These are phyloP conservation scores for Hirundichthys speculiger DNA, from an alignment of 2,113 vertebrate species.

Conservation along the genomic window DNA sequence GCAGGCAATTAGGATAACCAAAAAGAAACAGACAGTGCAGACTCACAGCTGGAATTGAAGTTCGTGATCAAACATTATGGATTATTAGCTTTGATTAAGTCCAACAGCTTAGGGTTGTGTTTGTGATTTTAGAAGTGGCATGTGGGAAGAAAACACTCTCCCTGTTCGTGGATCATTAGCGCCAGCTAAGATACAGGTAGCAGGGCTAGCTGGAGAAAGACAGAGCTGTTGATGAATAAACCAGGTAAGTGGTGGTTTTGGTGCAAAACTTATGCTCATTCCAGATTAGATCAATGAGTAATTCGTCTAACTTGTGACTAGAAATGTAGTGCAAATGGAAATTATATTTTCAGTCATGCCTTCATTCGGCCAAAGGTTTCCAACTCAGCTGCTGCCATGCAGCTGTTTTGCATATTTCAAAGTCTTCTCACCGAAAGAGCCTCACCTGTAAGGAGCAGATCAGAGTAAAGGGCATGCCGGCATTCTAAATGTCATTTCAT, in stretches of 20 bases:
- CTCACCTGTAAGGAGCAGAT: slow-evolving; percentile 55
- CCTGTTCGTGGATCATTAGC: slow-evolving; percentile 28
- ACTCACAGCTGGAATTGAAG: slow-evolving; percentile 38
- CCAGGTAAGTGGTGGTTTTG: too few species aligned
- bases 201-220: slow-evolving; percentile 5
- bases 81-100: slow-evolving; percentile 60
- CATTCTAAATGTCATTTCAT: slow-evolving; percentile 67
- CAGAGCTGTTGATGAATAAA: too few species aligned
- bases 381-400: slow-evolving; percentile 20
- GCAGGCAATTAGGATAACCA: too few species aligned
- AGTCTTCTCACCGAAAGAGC: slow-evolving; percentile 35
- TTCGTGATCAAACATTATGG: slow-evolving; percentile 40
- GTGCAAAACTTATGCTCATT: too few species aligned
- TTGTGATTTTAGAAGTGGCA: slow-evolving; percentile 49
- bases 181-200: slow-evolving; percentile 14
- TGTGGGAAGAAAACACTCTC: slow-evolving; percentile 26
- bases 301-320: neutral
- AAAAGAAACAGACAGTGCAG: too few species aligned
- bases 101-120: slow-evolving; percentile 30
- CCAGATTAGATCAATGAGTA: too few species aligned
- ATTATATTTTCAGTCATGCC: slow-evolving; percentile 7
- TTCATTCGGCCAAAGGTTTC: slow-evolving; percentile 24
- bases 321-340: neutral
- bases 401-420: slow-evolving; percentile 51
- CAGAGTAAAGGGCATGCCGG: slow-evolving; percentile 51